Evolutionary conservation across 2,113 vertebrate genomes (phyloP).

Genomic region (Callorhinus ursinus): DNA sequence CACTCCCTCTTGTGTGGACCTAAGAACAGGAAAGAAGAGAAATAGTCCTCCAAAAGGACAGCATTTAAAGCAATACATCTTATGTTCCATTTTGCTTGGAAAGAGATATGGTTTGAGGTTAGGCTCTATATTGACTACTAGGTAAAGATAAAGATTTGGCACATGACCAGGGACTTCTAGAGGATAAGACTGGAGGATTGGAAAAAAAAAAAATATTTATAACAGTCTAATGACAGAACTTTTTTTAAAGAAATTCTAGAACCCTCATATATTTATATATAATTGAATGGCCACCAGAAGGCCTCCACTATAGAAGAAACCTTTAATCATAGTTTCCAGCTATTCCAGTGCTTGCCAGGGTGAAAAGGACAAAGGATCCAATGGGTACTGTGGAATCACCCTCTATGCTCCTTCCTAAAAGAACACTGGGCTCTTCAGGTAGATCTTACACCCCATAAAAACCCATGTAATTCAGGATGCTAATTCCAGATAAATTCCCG

Average conservation of each 20-base stretch:
- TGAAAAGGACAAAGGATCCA: background rate
- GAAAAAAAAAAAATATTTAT: background rate
- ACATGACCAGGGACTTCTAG: background rate
- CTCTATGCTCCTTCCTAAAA: background rate
- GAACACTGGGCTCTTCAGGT: background rate
- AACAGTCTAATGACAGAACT: background rate
- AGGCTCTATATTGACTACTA: background rate
- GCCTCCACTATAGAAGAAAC: fast-evolving
- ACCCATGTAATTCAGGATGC: background rate
- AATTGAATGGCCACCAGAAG: background rate
- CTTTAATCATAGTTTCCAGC: background rate
- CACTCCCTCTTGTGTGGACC: background rate
- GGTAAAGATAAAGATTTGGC: background rate
- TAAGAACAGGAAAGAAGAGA: background rate
- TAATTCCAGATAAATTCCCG: background rate
- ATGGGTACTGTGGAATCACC: background rate
- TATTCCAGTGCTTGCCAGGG: background rate
- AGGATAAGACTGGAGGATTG: background rate
- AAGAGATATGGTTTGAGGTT: background rate
- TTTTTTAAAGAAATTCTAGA: background rate
- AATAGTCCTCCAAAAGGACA: background rate
- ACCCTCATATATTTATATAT: background rate
- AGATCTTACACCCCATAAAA: background rate
- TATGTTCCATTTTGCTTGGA: background rate
- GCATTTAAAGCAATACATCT: background rate